Evolutionary conservation across 2,888 invertebrate genomes (phyloP).

Genomic region (Melieria omissa): DNA sequence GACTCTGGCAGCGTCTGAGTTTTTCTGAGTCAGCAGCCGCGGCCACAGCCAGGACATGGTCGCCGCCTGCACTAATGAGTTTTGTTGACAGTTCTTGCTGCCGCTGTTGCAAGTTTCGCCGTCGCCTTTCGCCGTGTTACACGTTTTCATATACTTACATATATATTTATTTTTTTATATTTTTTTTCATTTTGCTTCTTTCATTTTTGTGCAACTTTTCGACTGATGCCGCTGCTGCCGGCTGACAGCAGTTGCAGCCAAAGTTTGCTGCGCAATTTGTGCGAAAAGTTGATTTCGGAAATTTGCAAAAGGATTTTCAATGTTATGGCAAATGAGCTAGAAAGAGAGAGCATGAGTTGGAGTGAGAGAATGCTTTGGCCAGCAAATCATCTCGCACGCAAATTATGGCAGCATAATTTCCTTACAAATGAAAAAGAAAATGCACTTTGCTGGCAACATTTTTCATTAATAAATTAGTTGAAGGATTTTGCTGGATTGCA

Average conservation of each 20-base stretch:
- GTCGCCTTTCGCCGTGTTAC: background rate
- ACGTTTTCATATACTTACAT: constrained; percentile 15
- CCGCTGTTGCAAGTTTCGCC: background rate
- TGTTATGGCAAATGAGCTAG: background rate
- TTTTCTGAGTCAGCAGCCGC: background rate
- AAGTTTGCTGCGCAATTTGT: constrained; percentile 28
- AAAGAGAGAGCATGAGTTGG: background rate
- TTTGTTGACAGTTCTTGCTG: constrained; percentile 28
- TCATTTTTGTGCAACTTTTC: background rate
- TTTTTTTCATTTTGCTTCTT: background rate
- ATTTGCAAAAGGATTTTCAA: constrained; percentile 27
- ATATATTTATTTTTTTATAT: constrained; percentile 10
- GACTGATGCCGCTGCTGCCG: background rate
- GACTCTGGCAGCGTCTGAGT: background rate
- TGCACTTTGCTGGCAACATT: background rate
- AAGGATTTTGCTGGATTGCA: background rate
- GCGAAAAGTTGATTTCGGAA: constrained; percentile 30
- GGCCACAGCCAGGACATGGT: background rate
- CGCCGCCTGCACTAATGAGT: constrained; percentile 28
- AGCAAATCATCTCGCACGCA: background rate
- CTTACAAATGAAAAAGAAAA: background rate
- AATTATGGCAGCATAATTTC: constrained; percentile 14
- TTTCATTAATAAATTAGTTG: constrained; percentile 15
- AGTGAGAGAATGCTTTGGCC: background rate
- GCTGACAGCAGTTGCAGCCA: constrained; percentile 5